Evolutionary conservation across 2,888 invertebrate species (phyloP).

Genomic region (Physocephala rufipes): DNA sequence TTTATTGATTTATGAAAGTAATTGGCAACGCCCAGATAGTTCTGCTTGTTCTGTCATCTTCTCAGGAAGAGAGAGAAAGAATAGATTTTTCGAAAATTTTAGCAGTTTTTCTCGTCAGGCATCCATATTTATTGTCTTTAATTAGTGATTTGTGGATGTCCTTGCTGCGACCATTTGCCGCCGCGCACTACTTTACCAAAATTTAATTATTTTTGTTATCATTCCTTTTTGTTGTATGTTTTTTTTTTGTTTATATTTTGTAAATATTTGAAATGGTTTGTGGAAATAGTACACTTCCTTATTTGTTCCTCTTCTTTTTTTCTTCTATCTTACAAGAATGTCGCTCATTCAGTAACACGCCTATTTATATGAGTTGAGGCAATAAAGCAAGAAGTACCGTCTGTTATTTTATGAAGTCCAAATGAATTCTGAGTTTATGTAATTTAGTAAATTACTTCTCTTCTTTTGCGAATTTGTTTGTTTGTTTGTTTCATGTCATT

Average conservation of each 20-base stretch:
- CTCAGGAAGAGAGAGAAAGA: no score
- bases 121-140: background rate
- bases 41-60: background rate
- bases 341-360: background rate
- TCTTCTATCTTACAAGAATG: background rate
- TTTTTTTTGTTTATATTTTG: constrained; percentile 8
- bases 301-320: background rate
- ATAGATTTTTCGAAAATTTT: background rate
- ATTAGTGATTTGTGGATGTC: background rate
- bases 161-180: no score
- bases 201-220: background rate
- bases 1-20: constrained; percentile 29
- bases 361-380: no score
- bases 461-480: no score
- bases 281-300: constrained; percentile 23
- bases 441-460: no score
- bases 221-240: background rate
- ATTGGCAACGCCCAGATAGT: constrained; percentile 8
- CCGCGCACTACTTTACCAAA: background rate
- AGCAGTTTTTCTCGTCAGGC: background rate
- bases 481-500: no score
- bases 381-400: no score
- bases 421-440: no score
- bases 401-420: no score
- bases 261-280: constrained; percentile 33